Base-by-base conservation (phyloP, 2,888 invertebrate species). In the Nomada ferruginata region DNA sequence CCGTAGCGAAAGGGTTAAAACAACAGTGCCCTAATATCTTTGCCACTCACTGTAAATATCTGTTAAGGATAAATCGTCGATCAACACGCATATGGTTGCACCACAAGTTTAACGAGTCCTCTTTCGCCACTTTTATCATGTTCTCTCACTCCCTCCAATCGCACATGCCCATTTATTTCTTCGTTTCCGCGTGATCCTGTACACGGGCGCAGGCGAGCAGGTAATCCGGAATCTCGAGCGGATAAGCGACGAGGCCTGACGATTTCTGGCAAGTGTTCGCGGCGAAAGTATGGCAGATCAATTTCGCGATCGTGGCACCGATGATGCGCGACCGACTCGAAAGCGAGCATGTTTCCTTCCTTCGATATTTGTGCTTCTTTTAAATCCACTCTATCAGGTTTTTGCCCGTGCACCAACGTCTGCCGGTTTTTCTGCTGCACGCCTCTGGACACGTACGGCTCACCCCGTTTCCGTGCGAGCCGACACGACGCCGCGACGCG, bases 221-320 rank as follows among this genome's bases (percentile, higher is more conserved):
- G 81, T 76, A 83, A 83, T 78, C 76, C 85, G 57, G 64, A 82
- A 76, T 76, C 76, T 29, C 63, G 75, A 77, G 29, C 65, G 75
- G 44, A 71, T 50, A 50, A 82, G 15, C 70, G 61, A n/a, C 47
- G 57, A 70, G 72, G 53, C 53, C 10, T n/a, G 75, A 52, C 60
- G 66, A 83, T 80, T 83, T 85, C 86, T 66, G 84, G 77, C 77
- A 68, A 79, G 59, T 23, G 64, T 23, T 23, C 75, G 77, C 78
- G 84, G 89, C 76, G 85, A 90, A 90, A 87, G 86, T 86, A 87
- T 85, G 87, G 84, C 86, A 82, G 84, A 90, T 79, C 84, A 70
- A 83, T 83, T 76, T 75, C 61, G 73, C 72, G 85, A 84, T 78
- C 85, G 82, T 72, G 71, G 55, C 44, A 44, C 57, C 59, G 66